Evolutionary conservation across 1,140 invertebrate genomes (phyloP).

Genomic region (Theocolax elegans): DNA sequence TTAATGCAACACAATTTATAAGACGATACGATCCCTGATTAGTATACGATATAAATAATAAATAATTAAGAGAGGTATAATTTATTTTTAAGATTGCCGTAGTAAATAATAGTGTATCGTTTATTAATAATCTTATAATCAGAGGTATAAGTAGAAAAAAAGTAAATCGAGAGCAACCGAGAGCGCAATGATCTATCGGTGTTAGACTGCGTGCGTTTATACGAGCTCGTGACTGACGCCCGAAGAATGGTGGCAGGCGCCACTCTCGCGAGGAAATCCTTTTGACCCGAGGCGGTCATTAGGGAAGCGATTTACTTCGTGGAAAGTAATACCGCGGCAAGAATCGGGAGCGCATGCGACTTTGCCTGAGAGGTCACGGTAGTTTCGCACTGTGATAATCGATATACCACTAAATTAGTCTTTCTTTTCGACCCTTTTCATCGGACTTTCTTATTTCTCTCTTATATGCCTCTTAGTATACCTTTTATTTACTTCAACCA

Average conservation of each 20-base stretch:
- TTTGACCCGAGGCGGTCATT: conserved; percentile 25
- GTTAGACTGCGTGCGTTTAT: neutral
- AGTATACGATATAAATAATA: too few species aligned
- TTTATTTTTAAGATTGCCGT: too few species aligned
- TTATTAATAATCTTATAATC: too few species aligned
- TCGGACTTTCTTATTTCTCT: neutral
- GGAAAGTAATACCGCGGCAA: conserved; percentile 16
- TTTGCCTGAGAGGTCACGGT: conserved; percentile 22
- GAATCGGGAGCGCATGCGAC: conserved; percentile 4
- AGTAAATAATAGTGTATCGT: too few species aligned
- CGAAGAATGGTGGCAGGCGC: neutral
- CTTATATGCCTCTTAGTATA: too few species aligned
- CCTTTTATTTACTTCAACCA: too few species aligned
- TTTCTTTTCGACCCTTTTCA: neutral
- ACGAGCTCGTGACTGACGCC: neutral
- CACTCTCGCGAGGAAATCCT: conserved; percentile 26
- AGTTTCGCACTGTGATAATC: conserved; percentile 23
- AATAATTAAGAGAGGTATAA: too few species aligned
- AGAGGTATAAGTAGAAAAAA: too few species aligned
- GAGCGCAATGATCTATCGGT: conserved; percentile 6
- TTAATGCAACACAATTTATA: too few species aligned
- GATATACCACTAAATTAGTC: neutral
- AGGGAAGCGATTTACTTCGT: conserved; percentile 31
- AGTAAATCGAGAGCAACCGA: neutral
- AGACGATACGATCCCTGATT: too few species aligned